These are phyloP conservation scores for Aphis gossypii DNA, from an alignment of 1,140 invertebrate genomes.

Conservation along the genomic window DNA sequence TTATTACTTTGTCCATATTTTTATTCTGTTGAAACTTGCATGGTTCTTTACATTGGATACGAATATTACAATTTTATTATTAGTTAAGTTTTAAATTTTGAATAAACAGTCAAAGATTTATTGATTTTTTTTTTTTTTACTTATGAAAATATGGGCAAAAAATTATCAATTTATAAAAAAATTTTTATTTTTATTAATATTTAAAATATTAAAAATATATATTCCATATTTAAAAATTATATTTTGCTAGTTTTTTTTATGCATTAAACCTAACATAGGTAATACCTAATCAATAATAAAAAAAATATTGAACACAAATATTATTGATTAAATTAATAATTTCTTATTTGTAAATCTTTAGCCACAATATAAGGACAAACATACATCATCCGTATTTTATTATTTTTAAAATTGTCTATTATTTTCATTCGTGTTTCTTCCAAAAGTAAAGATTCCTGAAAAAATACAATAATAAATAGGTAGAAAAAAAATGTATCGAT, in stretches of 20 bases:
- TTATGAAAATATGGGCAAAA: neutral
- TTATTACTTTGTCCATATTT: too few species aligned
- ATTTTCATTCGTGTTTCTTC: conserved; percentile 72
- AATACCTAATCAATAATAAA: neutral
- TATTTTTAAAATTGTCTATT: conserved; percentile 75
- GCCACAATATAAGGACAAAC: conserved; percentile 64
- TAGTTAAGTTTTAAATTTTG: too few species aligned
- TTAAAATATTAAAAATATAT: neutral
- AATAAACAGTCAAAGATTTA: too few species aligned
- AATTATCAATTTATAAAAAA: neutral
- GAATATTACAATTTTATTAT: too few species aligned
- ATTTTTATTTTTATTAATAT: neutral
- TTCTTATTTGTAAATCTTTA: conserved; percentile 52
- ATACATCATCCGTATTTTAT: conserved; percentile 83
- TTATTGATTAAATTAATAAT: conserved; percentile 7
- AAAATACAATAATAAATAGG: conserved; percentile 56
- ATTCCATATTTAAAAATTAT: neutral
- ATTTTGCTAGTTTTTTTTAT: neutral
- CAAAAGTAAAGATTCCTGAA: conserved; percentile 81
- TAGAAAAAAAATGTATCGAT: neutral
- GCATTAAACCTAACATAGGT: neutral
- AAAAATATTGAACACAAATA: neutral
- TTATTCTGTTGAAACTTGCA: too few species aligned
- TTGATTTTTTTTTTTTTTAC: neutral
- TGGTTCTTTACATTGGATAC: too few species aligned